Base-by-base conservation (phyloP, 1,140 invertebrate genomes). In the Trachymyrmex cornetzi region DNA sequence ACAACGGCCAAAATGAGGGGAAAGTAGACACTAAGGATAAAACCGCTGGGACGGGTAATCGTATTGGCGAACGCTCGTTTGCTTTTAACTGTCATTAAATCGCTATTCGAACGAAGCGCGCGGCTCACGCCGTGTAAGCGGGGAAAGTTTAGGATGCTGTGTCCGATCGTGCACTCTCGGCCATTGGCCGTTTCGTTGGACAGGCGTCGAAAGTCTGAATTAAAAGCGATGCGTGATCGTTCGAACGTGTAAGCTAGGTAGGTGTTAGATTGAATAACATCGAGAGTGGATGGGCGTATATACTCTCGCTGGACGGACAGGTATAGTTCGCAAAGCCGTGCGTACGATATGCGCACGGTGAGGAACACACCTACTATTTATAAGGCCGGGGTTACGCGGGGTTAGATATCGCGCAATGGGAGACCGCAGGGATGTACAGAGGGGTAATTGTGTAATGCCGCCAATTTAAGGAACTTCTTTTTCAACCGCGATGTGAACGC, bases 401-500 rank as follows among this genome's bases (percentile, higher is more conserved):
- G 79, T 90, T 87, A 89, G 74, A 87, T 44, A 69, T 69, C 66
- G 64, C 74, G 50, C n/a, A n/a, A 64, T 5, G 77, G 64, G n/a
- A n/a, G 6, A 69, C 30, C 61, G 79, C 79, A 12, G 63, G 64
- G 30, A 66, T 30, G 69, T 67, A 22, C 64, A 67, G 74, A 69
- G 64, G 87, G 71, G 87, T 93, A 94, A 93, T 94, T 93, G 91
- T 88, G 88, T 93, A 93, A 93, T 93, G 77, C 91, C 88, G 64
- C 82, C 91, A 92, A 94, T 94, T 92, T 92, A 50, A 77, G 85
- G 34, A 6, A 87, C 75, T 53, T 61, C 69, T 90, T 85, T 87
- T 89, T 64, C 72, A 57, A 16, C 19, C 57, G 84, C 74, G 80
- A 34, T 63, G 67, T 4, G 72, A 66, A 27, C 48, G 53, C 66